phyloP scores from a whole-genome alignment of 2,797 vertebrate genomes.

The Paedocypris micromegethes region DNA sequence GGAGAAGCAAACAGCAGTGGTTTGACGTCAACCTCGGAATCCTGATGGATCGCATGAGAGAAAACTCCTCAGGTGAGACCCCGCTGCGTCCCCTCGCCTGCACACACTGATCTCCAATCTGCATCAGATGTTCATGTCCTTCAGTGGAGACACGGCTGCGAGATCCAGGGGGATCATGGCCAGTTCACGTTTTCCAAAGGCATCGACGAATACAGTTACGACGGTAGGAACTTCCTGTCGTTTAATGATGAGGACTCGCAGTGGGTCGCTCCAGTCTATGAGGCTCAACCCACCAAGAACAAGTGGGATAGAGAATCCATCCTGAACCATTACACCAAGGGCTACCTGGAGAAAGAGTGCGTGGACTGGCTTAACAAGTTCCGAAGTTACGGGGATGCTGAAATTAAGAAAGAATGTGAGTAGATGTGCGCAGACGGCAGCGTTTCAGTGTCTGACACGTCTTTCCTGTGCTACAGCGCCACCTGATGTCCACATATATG shows the following conservation, averaged over 20 bases:
- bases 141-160: slow-evolving; percentile 62
- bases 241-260: slow-evolving; percentile 14
- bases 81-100: too few relatives aligned
- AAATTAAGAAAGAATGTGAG: rapidly evolving
- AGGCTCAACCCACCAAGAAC: slow-evolving; percentile 47
- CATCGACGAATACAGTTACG: slow-evolving; percentile 59
- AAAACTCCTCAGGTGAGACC: slow-evolving; percentile 46
- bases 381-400: rapidly evolving
- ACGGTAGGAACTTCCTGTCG: slow-evolving; percentile 56
- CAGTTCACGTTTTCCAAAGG: slow-evolving; percentile 1
- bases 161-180: rapidly evolving
- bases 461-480: not conserved
- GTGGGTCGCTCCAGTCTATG: slow-evolving; percentile 44
- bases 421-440: not conserved
- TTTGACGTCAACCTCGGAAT: slow-evolving; percentile 63
- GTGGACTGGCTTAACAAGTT: slow-evolving; percentile 61
- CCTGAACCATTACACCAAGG: slow-evolving; percentile 68
- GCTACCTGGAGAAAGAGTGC: slow-evolving; percentile 69
- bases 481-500: not conserved
- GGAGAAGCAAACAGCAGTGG: slow-evolving; percentile 50
- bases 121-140: slow-evolving; percentile 52
- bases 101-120: not conserved
- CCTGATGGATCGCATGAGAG: slow-evolving; percentile 53
- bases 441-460: too few relatives aligned
- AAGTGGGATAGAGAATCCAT: slow-evolving; percentile 62